Evolutionary conservation across 2,888 invertebrate genomes (phyloP).

Genomic region (Subacronicta megacephala): DNA sequence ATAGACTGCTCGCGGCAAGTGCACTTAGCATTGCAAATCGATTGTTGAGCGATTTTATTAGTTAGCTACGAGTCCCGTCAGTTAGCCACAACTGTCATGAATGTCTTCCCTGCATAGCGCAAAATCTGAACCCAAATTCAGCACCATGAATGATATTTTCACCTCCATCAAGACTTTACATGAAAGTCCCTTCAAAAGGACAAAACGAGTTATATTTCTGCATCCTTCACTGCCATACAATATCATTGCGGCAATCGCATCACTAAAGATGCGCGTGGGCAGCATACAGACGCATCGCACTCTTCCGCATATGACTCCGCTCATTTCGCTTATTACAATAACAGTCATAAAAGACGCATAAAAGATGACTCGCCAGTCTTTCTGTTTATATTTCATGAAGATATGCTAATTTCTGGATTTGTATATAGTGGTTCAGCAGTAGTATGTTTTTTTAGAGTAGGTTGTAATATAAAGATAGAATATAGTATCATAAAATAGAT

Average conservation of each 20-base stretch:
- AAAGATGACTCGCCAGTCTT: slow-evolving; percentile 49
- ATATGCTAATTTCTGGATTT: slow-evolving; percentile 17
- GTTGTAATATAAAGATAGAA: background rate
- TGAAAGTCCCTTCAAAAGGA: no score
- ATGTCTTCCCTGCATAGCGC: no score
- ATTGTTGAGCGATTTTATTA: no score
- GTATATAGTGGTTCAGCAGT: background rate
- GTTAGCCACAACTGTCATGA: no score
- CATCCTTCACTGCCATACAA: slow-evolving; percentile 15
- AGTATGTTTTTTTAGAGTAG: background rate
- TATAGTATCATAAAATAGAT: background rate
- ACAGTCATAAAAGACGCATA: slow-evolving; percentile 56
- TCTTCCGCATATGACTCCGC: slow-evolving; percentile 64
- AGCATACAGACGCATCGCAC: slow-evolving; percentile 53
- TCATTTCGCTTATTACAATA: slow-evolving; percentile 58
- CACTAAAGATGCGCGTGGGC: slow-evolving; percentile 54
- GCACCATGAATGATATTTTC: no score
- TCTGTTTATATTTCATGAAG: slow-evolving; percentile 29
- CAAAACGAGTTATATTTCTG: slow-evolving; percentile 40
- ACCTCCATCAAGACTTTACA: no score
- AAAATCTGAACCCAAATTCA: no score
- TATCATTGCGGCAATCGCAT: slow-evolving; percentile 28
- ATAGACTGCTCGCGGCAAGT: no score
- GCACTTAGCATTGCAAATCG: no score
- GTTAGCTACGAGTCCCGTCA: no score